phyloP scores from a whole-genome alignment of 2,113 vertebrate species.

The Hippocampus abdominalis region DNA sequence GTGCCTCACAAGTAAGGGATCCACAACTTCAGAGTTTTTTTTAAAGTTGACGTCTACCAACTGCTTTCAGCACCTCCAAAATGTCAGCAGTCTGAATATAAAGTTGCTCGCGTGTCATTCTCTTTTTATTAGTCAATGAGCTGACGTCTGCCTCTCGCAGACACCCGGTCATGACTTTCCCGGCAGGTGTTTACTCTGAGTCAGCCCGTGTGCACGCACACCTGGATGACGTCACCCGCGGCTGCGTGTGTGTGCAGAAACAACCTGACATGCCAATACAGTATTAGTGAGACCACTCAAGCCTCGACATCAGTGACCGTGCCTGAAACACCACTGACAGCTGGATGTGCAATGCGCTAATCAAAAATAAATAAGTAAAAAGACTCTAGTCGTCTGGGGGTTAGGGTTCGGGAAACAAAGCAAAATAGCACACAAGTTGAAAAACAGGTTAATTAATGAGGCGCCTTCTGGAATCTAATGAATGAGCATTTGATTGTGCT shows the following conservation, averaged over 20 bases:
- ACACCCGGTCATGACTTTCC: neutral
- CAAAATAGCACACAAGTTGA: too few species aligned
- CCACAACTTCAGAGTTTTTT: neutral
- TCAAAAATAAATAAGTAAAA: neutral
- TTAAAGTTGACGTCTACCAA: neutral
- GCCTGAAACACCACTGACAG: neutral
- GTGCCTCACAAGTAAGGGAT: neutral
- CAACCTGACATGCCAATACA: neutral
- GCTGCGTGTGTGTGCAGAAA: too few species aligned
- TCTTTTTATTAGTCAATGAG: slow-evolving; percentile 7
- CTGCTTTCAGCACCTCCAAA: neutral
- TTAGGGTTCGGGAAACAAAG: neutral
- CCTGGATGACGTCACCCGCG: slow-evolving; percentile 38
- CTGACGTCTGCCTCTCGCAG: slow-evolving; percentile 1
- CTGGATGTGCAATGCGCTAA: neutral
- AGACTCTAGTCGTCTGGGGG: neutral
- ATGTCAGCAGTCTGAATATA: neutral
- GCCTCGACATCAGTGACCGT: neutral
- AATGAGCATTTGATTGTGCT: too few species aligned
- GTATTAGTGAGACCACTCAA: neutral
- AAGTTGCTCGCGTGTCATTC: neutral
- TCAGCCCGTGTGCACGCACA: slow-evolving; percentile 33
- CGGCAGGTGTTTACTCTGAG: slow-evolving; percentile 12
- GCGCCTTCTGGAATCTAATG: too few species aligned
- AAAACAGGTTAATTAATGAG: too few species aligned